Conservation (phyloP, 2,797 vertebrate species). For the Anniella stebbinsi region DNA sequence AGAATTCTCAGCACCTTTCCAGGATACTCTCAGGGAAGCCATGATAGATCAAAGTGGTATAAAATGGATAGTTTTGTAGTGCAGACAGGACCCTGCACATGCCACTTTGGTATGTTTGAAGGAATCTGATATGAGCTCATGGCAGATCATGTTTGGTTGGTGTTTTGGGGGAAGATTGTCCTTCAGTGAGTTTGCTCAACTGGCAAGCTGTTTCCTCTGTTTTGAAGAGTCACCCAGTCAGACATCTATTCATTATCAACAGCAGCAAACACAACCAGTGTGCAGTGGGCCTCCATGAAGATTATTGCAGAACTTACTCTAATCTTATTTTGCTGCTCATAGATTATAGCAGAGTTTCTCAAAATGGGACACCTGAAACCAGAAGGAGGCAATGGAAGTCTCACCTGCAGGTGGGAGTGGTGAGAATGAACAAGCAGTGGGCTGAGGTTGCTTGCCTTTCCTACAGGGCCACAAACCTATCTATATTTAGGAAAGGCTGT, state of each 20-base stretch:
- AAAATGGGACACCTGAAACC: not conserved
- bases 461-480: not conserved
- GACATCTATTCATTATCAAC: not conserved
- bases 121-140: slow-evolving; percentile 43
- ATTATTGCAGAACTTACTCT: not conserved
- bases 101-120: slow-evolving; percentile 17
- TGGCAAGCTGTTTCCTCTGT: slow-evolving; percentile 59
- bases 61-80: not conserved
- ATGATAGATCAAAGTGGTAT: slow-evolving; percentile 30
- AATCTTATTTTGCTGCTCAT: not conserved
- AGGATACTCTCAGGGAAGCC: not conserved
- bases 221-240: slow-evolving; percentile 49
- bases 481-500: not conserved
- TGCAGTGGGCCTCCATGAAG: not conserved
- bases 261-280: not conserved
- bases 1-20: not conserved
- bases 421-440: not conserved
- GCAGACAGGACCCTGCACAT: not conserved
- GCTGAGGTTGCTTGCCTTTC: not conserved
- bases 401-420: not conserved
- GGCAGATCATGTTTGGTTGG: slow-evolving; percentile 64
- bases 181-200: slow-evolving; percentile 64
- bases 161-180: slow-evolving; percentile 68
- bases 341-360: not conserved
- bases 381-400: not conserved